A percentile compares a stretch with the other conserved stretches of the same genome.
Evolutionary conservation across 92 coral and sea anemone species (phyloP).

Genomic region (Bergia sp.): DNA sequence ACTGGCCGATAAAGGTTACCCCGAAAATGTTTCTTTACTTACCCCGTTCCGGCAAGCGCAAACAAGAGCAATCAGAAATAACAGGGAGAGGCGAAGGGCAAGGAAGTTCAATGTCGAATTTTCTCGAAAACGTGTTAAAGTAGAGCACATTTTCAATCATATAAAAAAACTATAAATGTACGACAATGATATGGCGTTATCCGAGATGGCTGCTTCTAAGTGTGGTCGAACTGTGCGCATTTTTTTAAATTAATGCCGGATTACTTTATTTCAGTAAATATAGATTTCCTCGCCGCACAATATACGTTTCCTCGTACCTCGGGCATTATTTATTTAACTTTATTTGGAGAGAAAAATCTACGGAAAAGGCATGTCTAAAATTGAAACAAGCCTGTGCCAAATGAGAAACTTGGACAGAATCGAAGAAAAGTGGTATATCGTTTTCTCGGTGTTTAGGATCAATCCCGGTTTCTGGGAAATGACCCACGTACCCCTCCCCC

Average conservation of each 20-base stretch:
- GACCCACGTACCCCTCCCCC: too few relatives aligned
- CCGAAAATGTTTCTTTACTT: too few relatives aligned
- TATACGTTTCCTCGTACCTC: too few relatives aligned
- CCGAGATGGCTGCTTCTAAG: background rate
- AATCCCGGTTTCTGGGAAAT: too few relatives aligned
- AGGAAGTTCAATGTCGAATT: background rate
- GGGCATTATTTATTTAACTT: background rate
- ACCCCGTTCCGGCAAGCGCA: too few relatives aligned
- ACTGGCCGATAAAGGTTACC: too few relatives aligned
- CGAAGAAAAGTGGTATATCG: too few relatives aligned
- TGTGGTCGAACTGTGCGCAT: background rate
- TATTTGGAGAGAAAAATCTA: background rate
- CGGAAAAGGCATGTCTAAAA: too few relatives aligned
- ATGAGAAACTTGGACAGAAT: too few relatives aligned
- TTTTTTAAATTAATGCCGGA: background rate
- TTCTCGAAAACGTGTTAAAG: background rate
- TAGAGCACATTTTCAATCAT: background rate
- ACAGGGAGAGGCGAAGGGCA: background rate
- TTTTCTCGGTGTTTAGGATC: too few relatives aligned
- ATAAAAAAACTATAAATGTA: background rate
- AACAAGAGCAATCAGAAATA: conserved; percentile 3
- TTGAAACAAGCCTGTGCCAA: too few relatives aligned
- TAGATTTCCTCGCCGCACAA: too few relatives aligned
- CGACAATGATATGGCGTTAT: background rate
- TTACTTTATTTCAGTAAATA: background rate